Evolutionary conservation across 2,797 vertebrate genomes (phyloP), one percentile per base, ranked within the genome.

Genomic region (Poliocrania exsul): DNA sequence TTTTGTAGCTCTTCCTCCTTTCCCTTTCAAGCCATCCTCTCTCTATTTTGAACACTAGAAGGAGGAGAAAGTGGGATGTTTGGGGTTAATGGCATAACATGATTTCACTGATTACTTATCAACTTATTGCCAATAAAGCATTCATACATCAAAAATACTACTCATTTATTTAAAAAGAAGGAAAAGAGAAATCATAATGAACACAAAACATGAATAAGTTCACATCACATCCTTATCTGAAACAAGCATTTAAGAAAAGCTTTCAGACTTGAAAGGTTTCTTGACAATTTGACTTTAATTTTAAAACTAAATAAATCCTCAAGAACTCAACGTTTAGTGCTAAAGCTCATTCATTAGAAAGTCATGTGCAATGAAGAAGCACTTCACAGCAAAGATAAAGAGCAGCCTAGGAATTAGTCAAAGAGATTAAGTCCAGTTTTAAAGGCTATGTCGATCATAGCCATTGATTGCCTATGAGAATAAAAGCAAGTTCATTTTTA

Each of bases 321-420:
- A 65, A 78, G 79, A 82, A 83, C 28, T 54, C 85, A 69, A 78
- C 2, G 5, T 65, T 90, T 65, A 51, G 42, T 58, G 58, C 60
- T 89, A 81, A 91, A 95, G 75, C 35, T 88, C 58, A 73, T 94
- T 95, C 84, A 89, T 91, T 83, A 92, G 53, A 65, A 85, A 91
- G 66, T 57, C 71, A 71, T 72, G 67, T 67, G 83, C 81, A 87
- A 40, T n/a, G 72, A 93, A 82, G 53, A 23, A 64, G n/a, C 53
- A 74, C 69, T 82, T 87, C 38, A 44, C 3, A 85, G 50, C 40
- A 81, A 71, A 56, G 54, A 83, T 66, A 79, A 94, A 88, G 65
- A 28, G 67, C 44, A 92, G 77, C 37, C 56, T 35, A 90, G 62
- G 73, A 93, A 84, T 85, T 65, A 74, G 57, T 33, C 71, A 70